Percentiles rank a stretch among this genome's conserved stretches.
phyloP scores from a whole-genome alignment of 2,888 invertebrate genomes.

The Meganola albula region DNA sequence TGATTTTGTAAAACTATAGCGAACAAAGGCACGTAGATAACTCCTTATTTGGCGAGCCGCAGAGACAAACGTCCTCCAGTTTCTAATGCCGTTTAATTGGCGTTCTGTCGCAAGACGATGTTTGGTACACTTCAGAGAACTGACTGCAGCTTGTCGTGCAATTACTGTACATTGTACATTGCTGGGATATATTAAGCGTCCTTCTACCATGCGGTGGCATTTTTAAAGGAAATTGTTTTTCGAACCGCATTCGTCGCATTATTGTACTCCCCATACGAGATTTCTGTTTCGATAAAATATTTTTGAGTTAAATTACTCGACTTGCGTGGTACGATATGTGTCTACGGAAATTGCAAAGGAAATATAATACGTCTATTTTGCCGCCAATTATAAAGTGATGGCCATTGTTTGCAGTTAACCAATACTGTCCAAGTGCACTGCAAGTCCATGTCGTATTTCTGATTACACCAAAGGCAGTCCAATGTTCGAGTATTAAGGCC shows the following conservation, averaged over 20 bases:
- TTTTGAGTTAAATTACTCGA: too few relatives aligned
- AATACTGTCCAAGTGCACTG: conserved; percentile 15
- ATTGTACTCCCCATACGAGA: not conserved
- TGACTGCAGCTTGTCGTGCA: conserved; percentile 23
- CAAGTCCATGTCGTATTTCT: conserved; percentile 10
- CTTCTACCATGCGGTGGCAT: conserved; percentile 7
- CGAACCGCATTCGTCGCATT: not conserved
- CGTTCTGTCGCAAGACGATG: conserved; percentile 27
- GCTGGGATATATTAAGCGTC: conserved; percentile 3
- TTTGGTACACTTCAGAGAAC: conserved; percentile 23
- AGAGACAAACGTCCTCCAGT: conserved; percentile 28
- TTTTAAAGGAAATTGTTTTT: conserved; percentile 14
- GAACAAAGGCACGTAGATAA: conserved; percentile 20
- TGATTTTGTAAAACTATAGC: too few relatives aligned
- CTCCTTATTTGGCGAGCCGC: conserved; percentile 24
- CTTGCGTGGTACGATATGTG: too few relatives aligned
- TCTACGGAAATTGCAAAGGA: too few relatives aligned
- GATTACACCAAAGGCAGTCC: conserved; percentile 12
- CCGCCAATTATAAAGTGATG: too few relatives aligned
- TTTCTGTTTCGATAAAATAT: too few relatives aligned
- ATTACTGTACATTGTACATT: conserved; percentile 19
- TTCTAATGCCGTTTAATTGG: conserved; percentile 36
- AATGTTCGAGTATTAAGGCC: conserved; percentile 13
- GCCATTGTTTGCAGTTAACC: not conserved
- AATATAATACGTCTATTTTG: too few relatives aligned